Percentiles rank a stretch among this genome's conserved stretches.
Conservation (phyloP, 2,113 vertebrate genomes). For the Pycnonotus jocosus region DNA sequence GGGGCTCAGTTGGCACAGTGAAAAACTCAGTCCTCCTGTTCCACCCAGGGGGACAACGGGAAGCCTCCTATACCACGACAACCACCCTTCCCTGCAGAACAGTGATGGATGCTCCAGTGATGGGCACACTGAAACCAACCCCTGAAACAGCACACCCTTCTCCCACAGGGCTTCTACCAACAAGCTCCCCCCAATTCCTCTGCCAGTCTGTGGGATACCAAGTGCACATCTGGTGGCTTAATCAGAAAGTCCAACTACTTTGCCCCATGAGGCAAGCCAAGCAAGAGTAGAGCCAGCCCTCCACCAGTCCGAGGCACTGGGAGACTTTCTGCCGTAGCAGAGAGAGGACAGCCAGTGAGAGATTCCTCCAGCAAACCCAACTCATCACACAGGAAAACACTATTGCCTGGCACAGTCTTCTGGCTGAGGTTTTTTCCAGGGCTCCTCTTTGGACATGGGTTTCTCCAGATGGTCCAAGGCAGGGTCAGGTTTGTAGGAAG, state of each 20-base stretch:
- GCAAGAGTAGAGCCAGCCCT: constrained; percentile 27
- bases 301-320: constrained; percentile 22
- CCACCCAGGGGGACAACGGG: background rate
- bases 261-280: background rate
- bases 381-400: background rate
- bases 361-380: constrained; percentile 31
- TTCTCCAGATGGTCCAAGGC: constrained; percentile 23
- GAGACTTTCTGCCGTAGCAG: constrained; percentile 17
- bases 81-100: background rate
- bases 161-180: background rate
- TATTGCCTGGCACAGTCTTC: constrained; percentile 10
- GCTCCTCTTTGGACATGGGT: constrained; percentile 8
- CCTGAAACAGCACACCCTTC: background rate
- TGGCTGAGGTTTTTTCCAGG: background rate
- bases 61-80: background rate
- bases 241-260: background rate
- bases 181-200: background rate
- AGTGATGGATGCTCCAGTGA: background rate
- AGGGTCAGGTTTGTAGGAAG: constrained; percentile 34
- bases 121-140: background rate
- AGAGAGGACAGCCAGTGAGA: constrained; percentile 7
- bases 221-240: constrained; percentile 25
- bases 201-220: background rate
- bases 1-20: constrained; percentile 63
- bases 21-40: constrained; percentile 6